Percentiles rank a stretch among this genome's conserved stretches.
Evolutionary conservation across 2,113 vertebrate species (phyloP).

Genomic region (Sorex fumeus): DNA sequence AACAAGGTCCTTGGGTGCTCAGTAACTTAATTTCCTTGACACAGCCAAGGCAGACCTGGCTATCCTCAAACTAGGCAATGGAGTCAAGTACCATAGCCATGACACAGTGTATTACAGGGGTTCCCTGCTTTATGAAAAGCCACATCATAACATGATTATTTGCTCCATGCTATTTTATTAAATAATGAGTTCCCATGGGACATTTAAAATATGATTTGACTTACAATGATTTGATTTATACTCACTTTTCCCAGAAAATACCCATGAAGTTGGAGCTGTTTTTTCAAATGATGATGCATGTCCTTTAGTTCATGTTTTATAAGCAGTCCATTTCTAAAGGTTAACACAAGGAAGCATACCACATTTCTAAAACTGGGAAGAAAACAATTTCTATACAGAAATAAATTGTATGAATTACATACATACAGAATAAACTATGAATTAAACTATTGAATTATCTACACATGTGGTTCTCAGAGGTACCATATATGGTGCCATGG

Average conservation of each 20-base stretch:
- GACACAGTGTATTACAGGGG: conserved; percentile 73
- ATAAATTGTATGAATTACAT: not conserved
- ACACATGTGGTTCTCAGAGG: too few species aligned
- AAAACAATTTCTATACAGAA: conserved; percentile 38
- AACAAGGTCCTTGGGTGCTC: conserved; percentile 67
- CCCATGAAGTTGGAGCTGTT: conserved; percentile 67
- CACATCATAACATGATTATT: conserved; percentile 77
- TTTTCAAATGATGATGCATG: conserved; percentile 68
- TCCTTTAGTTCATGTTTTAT: conserved; percentile 72
- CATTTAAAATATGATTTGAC: conserved; percentile 82
- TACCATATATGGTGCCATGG: too few species aligned
- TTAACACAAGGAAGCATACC: conserved; percentile 61
- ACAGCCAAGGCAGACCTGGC: conserved; percentile 73
- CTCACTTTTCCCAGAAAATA: conserved; percentile 72
- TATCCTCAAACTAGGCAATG: conserved; percentile 70
- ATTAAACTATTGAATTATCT: conserved; percentile 7
- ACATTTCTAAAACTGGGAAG: conserved; percentile 46
- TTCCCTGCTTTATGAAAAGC: conserved; percentile 76
- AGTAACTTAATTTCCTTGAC: conserved; percentile 76
- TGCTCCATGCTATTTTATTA: conserved; percentile 78
- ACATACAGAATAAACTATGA: conserved; percentile 38
- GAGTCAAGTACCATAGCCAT: conserved; percentile 54
- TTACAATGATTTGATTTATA: conserved; percentile 80
- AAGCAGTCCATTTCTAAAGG: conserved; percentile 72
- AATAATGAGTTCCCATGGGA: conserved; percentile 79